Evolutionary conservation across 1,140 invertebrate genomes (phyloP).

Genomic region (Sycophila sp.): DNA sequence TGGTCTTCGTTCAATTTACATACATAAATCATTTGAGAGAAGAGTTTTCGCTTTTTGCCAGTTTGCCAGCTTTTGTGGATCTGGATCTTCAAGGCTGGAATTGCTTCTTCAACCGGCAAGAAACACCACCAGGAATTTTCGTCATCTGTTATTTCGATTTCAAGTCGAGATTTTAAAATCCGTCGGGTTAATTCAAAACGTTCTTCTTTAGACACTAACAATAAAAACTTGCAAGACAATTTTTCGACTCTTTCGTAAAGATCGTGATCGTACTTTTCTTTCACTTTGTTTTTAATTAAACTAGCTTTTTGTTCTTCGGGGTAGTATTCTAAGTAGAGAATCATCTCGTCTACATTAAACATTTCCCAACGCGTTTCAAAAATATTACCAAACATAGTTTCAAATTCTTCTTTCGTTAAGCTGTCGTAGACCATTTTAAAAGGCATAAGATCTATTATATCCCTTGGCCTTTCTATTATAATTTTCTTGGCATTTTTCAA

Average conservation of each 20-base stretch:
- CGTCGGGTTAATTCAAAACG: constrained; percentile 46
- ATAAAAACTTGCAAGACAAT: constrained; percentile 40
- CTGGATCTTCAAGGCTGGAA: constrained; percentile 45
- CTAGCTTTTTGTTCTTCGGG: constrained; percentile 39
- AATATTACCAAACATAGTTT: constrained; percentile 44
- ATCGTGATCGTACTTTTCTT: constrained; percentile 40
- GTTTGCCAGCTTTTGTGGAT: constrained; percentile 38
- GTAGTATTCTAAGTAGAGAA: constrained; percentile 45
- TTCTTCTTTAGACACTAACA: constrained; percentile 44
- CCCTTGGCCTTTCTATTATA: constrained; percentile 38
- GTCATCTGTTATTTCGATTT: neutral
- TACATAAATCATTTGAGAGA: constrained; percentile 46
- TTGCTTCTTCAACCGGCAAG: constrained; percentile 45
- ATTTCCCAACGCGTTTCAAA: constrained; percentile 38
- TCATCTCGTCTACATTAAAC: constrained; percentile 32
- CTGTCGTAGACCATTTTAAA: constrained; percentile 42
- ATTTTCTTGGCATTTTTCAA: constrained; percentile 45
- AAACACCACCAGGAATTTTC: constrained; percentile 50
- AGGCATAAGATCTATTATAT: constrained; percentile 41
- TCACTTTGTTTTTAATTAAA: constrained; percentile 44
- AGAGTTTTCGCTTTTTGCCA: constrained; percentile 14
- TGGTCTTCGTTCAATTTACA: constrained; percentile 54
- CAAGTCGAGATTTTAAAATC: constrained; percentile 40
- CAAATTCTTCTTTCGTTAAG: constrained; percentile 43
- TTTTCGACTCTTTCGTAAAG: constrained; percentile 38